phyloP scores from a whole-genome alignment of 2,113 vertebrate species.

The Trichechus manatus region DNA sequence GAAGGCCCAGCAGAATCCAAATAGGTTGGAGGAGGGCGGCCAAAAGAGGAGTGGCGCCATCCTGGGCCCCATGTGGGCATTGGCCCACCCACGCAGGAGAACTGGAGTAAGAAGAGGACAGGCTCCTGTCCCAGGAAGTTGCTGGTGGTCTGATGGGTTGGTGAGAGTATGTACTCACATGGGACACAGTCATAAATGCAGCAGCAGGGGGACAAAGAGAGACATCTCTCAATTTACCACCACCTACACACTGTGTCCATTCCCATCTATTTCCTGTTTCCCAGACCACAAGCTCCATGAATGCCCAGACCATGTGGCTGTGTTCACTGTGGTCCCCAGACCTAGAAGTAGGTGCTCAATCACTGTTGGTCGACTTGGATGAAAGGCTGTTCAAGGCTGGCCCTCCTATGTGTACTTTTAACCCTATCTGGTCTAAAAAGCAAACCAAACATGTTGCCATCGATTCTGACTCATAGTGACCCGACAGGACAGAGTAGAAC shows the following conservation, averaged over 20 bases:
- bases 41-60: background rate
- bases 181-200: background rate
- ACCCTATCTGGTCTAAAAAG: background rate
- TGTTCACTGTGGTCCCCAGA: background rate
- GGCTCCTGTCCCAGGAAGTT: background rate
- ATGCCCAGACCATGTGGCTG: background rate
- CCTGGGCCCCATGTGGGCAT: background rate
- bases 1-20: background rate
- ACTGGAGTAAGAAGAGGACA: too few species aligned
- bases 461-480: too few species aligned
- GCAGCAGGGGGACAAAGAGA: background rate
- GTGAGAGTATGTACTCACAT: background rate
- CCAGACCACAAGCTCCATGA: background rate
- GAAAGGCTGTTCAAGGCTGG: background rate
- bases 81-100: background rate
- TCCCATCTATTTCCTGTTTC: background rate
- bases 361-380: background rate
- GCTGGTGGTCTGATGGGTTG: background rate
- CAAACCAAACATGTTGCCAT: too few species aligned
- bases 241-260: background rate
- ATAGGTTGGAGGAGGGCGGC: background rate
- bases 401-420: background rate
- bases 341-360: fast-evolving
- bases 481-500: too few species aligned
- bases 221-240: background rate